Evolutionary conservation across 2,113 vertebrate species (phyloP).

Genomic region (Climacteris rufus): DNA sequence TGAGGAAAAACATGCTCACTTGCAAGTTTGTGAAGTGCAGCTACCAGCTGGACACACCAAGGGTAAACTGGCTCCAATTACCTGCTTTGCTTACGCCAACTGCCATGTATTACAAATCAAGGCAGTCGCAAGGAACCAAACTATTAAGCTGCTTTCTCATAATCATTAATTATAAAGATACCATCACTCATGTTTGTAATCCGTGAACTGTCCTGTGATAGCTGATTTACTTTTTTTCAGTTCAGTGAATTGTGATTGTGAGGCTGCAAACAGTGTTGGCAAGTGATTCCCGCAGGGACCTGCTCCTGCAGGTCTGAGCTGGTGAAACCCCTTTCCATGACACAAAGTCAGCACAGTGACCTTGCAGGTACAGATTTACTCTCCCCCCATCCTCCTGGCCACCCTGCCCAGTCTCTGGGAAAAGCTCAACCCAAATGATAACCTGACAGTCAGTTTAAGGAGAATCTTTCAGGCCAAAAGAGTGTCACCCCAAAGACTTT

Average conservation of each 20-base stretch:
- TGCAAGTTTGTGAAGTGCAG: neutral
- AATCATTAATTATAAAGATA: constrained; percentile 52
- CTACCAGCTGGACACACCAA: neutral
- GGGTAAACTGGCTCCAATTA: neutral
- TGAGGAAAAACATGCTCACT: neutral
- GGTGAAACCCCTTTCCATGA: neutral
- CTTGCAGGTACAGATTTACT: rapidly evolving
- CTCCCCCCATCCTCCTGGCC: neutral
- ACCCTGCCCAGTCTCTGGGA: neutral
- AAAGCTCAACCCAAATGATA: neutral
- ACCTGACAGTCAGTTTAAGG: neutral
- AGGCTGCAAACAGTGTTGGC: neutral
- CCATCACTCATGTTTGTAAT: constrained; percentile 31
- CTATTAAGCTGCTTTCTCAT: constrained; percentile 24
- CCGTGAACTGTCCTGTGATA: neutral
- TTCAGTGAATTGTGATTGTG: constrained; percentile 17
- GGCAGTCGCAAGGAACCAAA: constrained; percentile 2
- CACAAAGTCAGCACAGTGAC: neutral
- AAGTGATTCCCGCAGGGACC: neutral
- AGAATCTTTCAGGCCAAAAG: neutral
- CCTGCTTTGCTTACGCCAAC: neutral
- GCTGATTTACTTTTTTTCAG: constrained; percentile 10
- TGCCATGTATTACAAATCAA: constrained; percentile 19
- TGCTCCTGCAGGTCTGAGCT: neutral
- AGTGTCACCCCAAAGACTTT: neutral